Evolutionary conservation across 1,140 invertebrate species (phyloP).

Genomic region (Latrodectus geometricus): DNA sequence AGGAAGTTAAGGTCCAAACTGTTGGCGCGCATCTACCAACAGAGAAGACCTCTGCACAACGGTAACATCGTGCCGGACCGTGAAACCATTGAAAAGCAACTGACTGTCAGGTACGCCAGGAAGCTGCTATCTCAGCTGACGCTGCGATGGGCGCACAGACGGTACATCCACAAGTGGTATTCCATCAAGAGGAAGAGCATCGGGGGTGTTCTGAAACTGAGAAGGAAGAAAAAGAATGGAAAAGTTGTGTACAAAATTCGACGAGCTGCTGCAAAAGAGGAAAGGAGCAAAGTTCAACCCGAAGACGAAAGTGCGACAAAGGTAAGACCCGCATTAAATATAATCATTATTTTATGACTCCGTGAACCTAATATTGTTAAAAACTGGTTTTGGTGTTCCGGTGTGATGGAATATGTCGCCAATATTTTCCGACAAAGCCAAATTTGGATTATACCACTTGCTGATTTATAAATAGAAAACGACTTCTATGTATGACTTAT

Average conservation of each 20-base stretch:
- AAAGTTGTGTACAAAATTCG: conserved; percentile 29
- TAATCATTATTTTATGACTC: too few species aligned
- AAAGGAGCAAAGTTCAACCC: not conserved
- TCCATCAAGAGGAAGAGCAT: conserved; percentile 21
- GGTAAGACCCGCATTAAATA: not conserved
- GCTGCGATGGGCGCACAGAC: conserved; percentile 44
- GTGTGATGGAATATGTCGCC: too few species aligned
- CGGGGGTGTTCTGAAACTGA: not conserved
- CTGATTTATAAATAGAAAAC: too few species aligned
- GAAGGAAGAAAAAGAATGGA: conserved; percentile 14
- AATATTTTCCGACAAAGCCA: too few species aligned
- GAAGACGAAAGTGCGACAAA: conserved; percentile 9
- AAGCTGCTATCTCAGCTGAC: conserved; percentile 48
- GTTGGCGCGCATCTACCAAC: conserved; percentile 20
- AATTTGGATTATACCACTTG: too few species aligned
- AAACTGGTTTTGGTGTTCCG: too few species aligned
- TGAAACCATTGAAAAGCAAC: not conserved
- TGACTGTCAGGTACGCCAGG: conserved; percentile 30
- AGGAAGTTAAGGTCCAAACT: not conserved
- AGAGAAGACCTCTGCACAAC: conserved; percentile 11
- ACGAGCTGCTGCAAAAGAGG: not conserved
- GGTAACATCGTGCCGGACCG: not conserved
- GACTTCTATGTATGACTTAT: too few species aligned
- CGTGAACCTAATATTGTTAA: too few species aligned
- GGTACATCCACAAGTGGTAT: conserved; percentile 46